These are phyloP conservation scores for Pipra filicauda DNA, from an alignment of 2,113 vertebrate species.

Conservation along the genomic window DNA sequence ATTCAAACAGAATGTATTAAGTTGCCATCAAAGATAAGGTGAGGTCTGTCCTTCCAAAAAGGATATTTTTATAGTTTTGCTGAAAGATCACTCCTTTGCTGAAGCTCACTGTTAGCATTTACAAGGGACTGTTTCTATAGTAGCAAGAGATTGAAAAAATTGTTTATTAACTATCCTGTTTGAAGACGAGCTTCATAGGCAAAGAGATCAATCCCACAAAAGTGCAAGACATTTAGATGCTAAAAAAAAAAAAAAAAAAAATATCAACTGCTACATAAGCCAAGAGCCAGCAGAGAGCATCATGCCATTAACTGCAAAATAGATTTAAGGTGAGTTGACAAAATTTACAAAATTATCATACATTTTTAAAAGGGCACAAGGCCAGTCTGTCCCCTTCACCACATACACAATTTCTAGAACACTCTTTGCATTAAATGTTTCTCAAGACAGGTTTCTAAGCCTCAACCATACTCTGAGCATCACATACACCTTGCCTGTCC, in stretches of 20 bases:
- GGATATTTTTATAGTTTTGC: not conserved
- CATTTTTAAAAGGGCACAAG: conserved; percentile 16
- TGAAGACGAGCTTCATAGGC: conserved; percentile 17
- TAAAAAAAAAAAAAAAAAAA: not conserved
- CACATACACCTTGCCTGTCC: not conserved
- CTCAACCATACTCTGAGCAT: not conserved
- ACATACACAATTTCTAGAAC: not conserved
- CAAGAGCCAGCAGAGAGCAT: not conserved
- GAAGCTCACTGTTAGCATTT: not conserved
- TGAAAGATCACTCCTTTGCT: not conserved
- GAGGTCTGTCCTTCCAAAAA: not conserved
- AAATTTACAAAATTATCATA: conserved; percentile 1
- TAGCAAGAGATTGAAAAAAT: not conserved
- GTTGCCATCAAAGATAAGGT: not conserved
- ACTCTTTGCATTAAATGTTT: not conserved
- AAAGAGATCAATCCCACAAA: conserved; percentile 17
- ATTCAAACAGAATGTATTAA: not conserved
- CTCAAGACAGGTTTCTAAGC: not conserved
- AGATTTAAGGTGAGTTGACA: not conserved
- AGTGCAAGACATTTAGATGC: conserved; percentile 8
- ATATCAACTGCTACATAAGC: not conserved
- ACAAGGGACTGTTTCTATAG: not conserved
- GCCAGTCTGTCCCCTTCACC: not conserved
- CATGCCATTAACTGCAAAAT: not conserved
- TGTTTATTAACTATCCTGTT: conserved; percentile 6